Evolutionary conservation across 2,888 invertebrate genomes (phyloP), one percentile per base, ranked within the genome.

Genomic region (Siphonodentalium dalli): DNA sequence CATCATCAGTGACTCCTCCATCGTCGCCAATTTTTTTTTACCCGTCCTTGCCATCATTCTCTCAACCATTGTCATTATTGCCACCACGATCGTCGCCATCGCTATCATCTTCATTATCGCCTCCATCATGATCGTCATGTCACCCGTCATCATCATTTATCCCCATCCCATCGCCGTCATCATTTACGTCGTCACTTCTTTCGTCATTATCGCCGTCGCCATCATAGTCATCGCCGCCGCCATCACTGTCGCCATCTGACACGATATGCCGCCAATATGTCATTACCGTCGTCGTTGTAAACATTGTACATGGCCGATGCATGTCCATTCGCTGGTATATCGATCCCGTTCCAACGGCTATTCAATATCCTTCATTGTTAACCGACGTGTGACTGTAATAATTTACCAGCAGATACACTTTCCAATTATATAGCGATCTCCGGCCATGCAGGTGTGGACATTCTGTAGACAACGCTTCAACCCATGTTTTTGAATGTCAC

Each of bases 131-230:
- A 31, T 34, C 15, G 27, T 31, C 33, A 13, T 39, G 28, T 11
- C 50, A 49, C 21, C 41, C 29, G 29, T 41, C 13, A 39, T 51
- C 42, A 13, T 41, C 40, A n/a, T 13, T 40, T n/a, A 2, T 15
- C 33, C 31, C 39, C 34, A 26, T 38, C 37, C 18, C 33, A 11
- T 50, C 48, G 33, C 31, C 31, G 21, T 28, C 24, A 37, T 24
- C 41, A 15, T 2, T 41, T 15, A 35, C 24, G 26, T 20, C 35
- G 11, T 40, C 20, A 35, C n/a, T 2, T 2, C 29, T 41, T 11
- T 50, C 27, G 15, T 33, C 26, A 6, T n/a, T 23, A 18, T 44
- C 45, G 2, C 29, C n/a, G 21, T 38, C 3, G 20, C 2, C 13
- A 2, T 38, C 2, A 38, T 38, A n/a, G 3, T 38, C 18, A 18